phyloP scores from a whole-genome alignment of 1,140 invertebrate genomes.

The Drosophila subpulchrella region DNA sequence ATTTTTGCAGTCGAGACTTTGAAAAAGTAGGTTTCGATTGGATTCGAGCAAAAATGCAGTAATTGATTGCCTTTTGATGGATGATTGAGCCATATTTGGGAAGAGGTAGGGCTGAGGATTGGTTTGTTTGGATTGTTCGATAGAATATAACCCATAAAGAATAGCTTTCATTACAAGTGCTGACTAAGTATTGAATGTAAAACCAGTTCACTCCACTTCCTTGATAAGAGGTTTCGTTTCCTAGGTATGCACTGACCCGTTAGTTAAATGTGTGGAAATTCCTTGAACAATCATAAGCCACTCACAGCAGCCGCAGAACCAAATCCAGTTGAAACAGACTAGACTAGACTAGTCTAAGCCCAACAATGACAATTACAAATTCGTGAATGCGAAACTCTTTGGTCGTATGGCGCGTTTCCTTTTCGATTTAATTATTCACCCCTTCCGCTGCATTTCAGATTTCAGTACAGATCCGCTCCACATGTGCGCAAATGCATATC shows the following conservation, averaged over 20 bases:
- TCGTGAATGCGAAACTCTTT: slow-evolving; percentile 56
- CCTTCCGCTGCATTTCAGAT: slow-evolving; percentile 36
- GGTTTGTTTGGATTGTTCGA: background rate
- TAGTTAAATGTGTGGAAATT: slow-evolving; percentile 45
- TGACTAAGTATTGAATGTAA: background rate
- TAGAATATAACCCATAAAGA: background rate
- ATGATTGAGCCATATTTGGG: slow-evolving; percentile 31
- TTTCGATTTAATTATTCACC: slow-evolving; percentile 71
- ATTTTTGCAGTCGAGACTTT: slow-evolving; percentile 48
- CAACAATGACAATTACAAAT: slow-evolving; percentile 68
- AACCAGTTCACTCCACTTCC: slow-evolving; percentile 26
- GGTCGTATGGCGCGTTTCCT: slow-evolving; percentile 65
- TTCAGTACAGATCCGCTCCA: slow-evolving; percentile 51
- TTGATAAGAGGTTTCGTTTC: slow-evolving; percentile 40
- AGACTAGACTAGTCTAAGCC: slow-evolving; percentile 7
- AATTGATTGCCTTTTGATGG: slow-evolving; percentile 31
- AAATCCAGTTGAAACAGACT: slow-evolving; percentile 9
- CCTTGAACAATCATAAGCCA: slow-evolving; percentile 13
- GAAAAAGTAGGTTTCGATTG: slow-evolving; percentile 28
- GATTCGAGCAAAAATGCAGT: slow-evolving; percentile 39
- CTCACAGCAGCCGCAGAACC: slow-evolving; percentile 8
- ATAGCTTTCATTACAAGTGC: background rate
- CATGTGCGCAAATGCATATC: background rate
- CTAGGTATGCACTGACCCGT: slow-evolving; percentile 26
- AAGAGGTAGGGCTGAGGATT: slow-evolving; percentile 13